A percentile compares a stretch with the other conserved stretches of the same genome.
Evolutionary conservation across 2,113 vertebrate species (phyloP).

Genomic region (Chionis minor): DNA sequence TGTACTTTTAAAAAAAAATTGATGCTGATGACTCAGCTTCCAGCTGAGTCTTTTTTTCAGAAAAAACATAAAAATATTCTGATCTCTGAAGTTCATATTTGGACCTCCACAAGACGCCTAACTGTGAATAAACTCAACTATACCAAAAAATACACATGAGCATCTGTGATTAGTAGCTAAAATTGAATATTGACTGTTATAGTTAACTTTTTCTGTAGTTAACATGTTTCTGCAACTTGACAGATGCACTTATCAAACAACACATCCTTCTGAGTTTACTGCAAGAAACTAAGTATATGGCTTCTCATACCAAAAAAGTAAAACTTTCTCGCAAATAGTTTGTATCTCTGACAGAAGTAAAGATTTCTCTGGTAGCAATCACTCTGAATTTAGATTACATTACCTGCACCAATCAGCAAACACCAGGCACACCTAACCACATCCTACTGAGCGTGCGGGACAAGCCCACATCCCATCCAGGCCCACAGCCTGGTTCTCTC

Average conservation of each 20-base stretch:
- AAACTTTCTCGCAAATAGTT: not conserved
- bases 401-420: too few relatives aligned
- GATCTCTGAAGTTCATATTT: accelerated
- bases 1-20: not conserved
- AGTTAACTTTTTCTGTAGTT: not conserved
- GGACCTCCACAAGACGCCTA: not conserved
- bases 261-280: not conserved
- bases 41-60: not conserved
- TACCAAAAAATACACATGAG: accelerated
- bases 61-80: not conserved
- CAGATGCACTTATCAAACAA: not conserved
- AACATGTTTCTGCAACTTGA: not conserved
- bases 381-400: not conserved
- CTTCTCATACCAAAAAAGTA: not conserved
- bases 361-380: not conserved
- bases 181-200: not conserved
- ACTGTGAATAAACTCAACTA: not conserved
- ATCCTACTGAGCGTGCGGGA: not conserved
- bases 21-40: not conserved
- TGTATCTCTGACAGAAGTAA: not conserved
- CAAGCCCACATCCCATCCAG: too few relatives aligned
- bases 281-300: accelerated
- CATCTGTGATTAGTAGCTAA: not conserved
- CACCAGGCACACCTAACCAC: not conserved
- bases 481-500: too few relatives aligned